phyloP scores from a whole-genome alignment of 2,113 vertebrate genomes.

The Pantherophis guttatus region DNA sequence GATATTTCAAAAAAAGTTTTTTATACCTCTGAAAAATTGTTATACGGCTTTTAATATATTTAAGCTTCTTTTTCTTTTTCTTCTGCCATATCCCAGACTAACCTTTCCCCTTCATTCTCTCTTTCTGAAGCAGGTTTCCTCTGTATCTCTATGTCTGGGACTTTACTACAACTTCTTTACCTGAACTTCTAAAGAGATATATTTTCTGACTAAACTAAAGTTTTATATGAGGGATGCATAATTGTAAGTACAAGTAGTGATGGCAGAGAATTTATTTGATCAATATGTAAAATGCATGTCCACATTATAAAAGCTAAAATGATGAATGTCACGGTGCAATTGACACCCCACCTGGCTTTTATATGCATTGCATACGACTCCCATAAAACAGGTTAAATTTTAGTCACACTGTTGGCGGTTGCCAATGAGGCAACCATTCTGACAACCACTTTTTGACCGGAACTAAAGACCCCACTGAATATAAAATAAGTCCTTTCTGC shows the following conservation, averaged over 20 bases:
- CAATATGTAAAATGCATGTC: not conserved
- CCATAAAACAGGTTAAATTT: not conserved
- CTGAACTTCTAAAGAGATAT: slow-evolving; percentile 71
- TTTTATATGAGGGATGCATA: slow-evolving; percentile 69
- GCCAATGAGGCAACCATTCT: not conserved
- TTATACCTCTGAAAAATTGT: not conserved
- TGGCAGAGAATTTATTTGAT: slow-evolving; percentile 38
- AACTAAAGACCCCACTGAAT: not conserved
- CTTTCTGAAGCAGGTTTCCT: slow-evolving; percentile 75
- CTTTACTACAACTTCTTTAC: slow-evolving; percentile 77
- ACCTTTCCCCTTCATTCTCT: slow-evolving; percentile 66
- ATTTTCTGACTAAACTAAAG: slow-evolving; percentile 75
- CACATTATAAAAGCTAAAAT: not conserved
- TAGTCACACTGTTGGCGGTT: not conserved
- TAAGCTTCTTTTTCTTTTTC: slow-evolving; percentile 44
- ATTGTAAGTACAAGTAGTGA: slow-evolving; percentile 75
- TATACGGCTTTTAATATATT: not conserved
- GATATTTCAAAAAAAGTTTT: not conserved
- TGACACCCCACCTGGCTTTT: not conserved
- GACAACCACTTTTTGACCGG: not conserved
- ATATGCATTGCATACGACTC: not conserved
- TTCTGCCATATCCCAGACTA: slow-evolving; percentile 54
- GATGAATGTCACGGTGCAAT: not conserved
- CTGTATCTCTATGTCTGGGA: slow-evolving; percentile 73
- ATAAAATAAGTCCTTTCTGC: not conserved